Percentiles rank a stretch among this genome's conserved stretches.
Conservation (phyloP, 2,888 invertebrate genomes). For the Peribatodes rhomboidaria region DNA sequence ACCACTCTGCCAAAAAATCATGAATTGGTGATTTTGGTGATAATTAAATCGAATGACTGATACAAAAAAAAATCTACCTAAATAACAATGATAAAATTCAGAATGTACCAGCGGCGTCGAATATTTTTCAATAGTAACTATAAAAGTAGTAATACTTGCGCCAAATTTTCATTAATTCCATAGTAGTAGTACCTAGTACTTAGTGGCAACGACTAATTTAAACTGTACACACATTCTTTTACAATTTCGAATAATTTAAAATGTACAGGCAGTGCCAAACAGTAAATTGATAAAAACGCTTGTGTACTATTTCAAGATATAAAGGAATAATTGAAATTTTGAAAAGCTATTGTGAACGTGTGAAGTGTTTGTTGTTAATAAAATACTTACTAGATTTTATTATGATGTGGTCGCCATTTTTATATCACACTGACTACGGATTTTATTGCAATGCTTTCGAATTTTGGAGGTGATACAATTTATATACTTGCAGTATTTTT, state of each 20-base stretch:
- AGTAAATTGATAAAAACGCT: neutral
- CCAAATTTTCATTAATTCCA: constrained; percentile 34
- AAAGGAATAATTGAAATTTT: neutral
- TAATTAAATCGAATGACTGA: no score
- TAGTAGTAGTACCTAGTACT: constrained; percentile 27
- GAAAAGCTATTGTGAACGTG: neutral
- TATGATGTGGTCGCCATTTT: constrained; percentile 31
- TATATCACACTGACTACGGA: constrained; percentile 21
- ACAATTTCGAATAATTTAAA: neutral
- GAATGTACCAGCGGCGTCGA: constrained; percentile 33
- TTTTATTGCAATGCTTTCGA: constrained; percentile 13
- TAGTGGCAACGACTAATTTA: constrained; percentile 24
- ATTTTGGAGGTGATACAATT: constrained; percentile 31
- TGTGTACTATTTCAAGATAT: constrained; percentile 3
- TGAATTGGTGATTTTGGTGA: no score
- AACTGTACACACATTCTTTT: constrained; percentile 29
- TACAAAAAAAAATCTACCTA: no score
- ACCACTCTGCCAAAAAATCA: no score
- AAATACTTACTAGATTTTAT: neutral
- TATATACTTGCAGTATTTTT: no score
- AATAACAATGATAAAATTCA: neutral
- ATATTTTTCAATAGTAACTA: constrained; percentile 22
- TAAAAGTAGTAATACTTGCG: constrained; percentile 26
- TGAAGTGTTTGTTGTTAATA: no score
- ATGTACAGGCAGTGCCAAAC: constrained; percentile 3